Base-by-base conservation (phyloP, 2,797 vertebrate species). In the Epinephelus malabaricus region DNA sequence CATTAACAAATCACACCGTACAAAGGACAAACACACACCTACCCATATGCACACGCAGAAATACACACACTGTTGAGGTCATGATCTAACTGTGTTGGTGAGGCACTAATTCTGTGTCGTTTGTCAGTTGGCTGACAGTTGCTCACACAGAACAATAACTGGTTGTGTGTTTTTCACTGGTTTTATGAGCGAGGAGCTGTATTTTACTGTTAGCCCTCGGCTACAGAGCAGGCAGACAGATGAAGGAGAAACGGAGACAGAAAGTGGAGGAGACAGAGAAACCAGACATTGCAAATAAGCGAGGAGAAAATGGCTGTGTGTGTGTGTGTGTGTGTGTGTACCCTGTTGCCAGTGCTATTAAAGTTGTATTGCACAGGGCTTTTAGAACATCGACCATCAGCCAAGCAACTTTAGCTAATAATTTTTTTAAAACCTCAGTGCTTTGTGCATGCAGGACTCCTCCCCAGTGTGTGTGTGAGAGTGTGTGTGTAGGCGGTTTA, bases 341-440 rank as follows among this genome's bases (percentile, higher is more conserved):
- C 81, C 87, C 76, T 91, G 88, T 92, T 91, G 87, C 87, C 79
- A 83, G 81, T 80, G 78, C 88, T 89, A 91, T 94, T 91, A 94
- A 92, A 94, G 86, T 92, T 93, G 92, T 91, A 93, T 93, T 90
- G 87, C 86, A 78, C 70, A 69, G 73, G 72, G 93, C 92, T 93
- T 94, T 94, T 93, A 94, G 89, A 90, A 86, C 83, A 87, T 86
- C 90, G 63, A 88, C 88, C 90, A 89, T 88, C 87, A 88, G 88
- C 87, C 82, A 9, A 88, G 86, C 88, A 91, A 93, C 89, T 92
- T 91, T 40, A 89, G 78, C 91, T 92, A 91, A 93, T 93, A 53
- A 89, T 93, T 94, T 91, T 93, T 94, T 92, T 5, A 92, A 90
- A 93, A 90, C 86, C 90, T 91, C 82, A 73, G 91, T 81, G 89